A percentile compares a stretch with the other conserved stretches of the same genome.
These are phyloP conservation scores for Apeltes quadracus DNA, from an alignment of 2,113 vertebrate genomes.

Conservation along the genomic window DNA sequence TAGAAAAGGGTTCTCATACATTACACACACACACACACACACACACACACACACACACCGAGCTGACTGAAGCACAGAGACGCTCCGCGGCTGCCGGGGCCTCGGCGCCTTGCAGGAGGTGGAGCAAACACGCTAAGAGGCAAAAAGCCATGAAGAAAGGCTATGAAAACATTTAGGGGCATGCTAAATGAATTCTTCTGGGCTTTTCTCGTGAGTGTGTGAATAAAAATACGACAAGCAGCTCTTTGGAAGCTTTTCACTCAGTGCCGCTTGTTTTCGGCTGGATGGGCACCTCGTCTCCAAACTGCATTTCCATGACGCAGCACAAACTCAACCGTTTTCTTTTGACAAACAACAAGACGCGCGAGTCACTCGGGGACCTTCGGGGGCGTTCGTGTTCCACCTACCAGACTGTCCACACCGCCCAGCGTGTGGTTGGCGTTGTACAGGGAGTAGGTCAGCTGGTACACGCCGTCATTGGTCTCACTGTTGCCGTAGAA, in stretches of 20 bases:
- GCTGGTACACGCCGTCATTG: slow-evolving; percentile 92
- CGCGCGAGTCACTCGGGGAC: too few relatives aligned
- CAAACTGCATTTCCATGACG: neutral
- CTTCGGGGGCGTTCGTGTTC: too few relatives aligned
- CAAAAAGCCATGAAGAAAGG: slow-evolving; percentile 42
- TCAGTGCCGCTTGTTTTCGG: slow-evolving; percentile 18
- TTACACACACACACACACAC: neutral
- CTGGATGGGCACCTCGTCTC: neutral
- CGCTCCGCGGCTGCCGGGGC: slow-evolving; percentile 38
- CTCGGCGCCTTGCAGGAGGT: slow-evolving; percentile 12
- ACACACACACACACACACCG: too few relatives aligned
- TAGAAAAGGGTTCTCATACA: slow-evolving; percentile 21
- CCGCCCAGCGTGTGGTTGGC: slow-evolving; percentile 91
- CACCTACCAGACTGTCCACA: slow-evolving; percentile 90
- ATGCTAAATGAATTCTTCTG: slow-evolving; percentile 40
- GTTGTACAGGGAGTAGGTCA: slow-evolving; percentile 92
- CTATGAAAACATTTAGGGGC: slow-evolving; percentile 52
- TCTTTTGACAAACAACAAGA: neutral
- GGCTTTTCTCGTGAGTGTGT: slow-evolving; percentile 30
- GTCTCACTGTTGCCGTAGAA: slow-evolving; percentile 99
- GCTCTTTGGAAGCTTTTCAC: slow-evolving; percentile 20
- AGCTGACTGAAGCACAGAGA: too few relatives aligned
- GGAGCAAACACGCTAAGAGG: neutral
- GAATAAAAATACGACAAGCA: neutral
- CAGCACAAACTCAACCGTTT: neutral